phyloP scores from a whole-genome alignment of 2,888 invertebrate genomes.

The Gibbula magus region DNA sequence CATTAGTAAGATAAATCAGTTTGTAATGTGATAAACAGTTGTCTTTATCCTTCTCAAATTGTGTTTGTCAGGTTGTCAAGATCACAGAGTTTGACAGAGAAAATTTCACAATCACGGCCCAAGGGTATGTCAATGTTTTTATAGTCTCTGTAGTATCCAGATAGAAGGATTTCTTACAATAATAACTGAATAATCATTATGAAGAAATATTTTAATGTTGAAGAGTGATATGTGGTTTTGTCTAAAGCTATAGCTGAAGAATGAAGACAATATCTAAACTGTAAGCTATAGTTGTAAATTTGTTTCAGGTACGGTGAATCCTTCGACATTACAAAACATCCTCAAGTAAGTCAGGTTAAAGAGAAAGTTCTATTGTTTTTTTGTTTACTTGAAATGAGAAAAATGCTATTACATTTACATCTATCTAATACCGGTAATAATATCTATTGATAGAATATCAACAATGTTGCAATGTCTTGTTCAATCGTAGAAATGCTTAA shows the following conservation, averaged over 20 bases:
- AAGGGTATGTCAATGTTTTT: conserved; percentile 73
- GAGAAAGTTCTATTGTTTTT: not conserved
- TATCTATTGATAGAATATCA: too few relatives aligned
- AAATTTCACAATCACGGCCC: conserved; percentile 86
- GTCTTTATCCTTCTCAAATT: not conserved
- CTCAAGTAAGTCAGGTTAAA: conserved; percentile 78
- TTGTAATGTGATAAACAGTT: not conserved
- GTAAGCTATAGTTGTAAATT: conserved; percentile 12
- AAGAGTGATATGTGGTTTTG: not conserved
- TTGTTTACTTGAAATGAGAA: not conserved
- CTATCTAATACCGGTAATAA: too few relatives aligned
- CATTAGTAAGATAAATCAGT: not conserved
- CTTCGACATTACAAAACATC: conserved; percentile 93
- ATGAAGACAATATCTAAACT: not conserved
- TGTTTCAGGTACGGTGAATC: conserved; percentile 89
- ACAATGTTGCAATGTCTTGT: too few relatives aligned
- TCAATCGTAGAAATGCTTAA: too few relatives aligned
- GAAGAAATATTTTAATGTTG: too few relatives aligned
- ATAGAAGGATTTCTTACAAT: too few relatives aligned
- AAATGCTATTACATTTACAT: too few relatives aligned
- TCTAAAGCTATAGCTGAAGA: not conserved
- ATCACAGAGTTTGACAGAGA: conserved; percentile 91
- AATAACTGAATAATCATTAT: too few relatives aligned
- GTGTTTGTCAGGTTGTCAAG: conserved; percentile 84
- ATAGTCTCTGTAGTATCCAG: not conserved